Conservation (phyloP, 2,888 invertebrate species). For the Diaprepes abbreviatus region DNA sequence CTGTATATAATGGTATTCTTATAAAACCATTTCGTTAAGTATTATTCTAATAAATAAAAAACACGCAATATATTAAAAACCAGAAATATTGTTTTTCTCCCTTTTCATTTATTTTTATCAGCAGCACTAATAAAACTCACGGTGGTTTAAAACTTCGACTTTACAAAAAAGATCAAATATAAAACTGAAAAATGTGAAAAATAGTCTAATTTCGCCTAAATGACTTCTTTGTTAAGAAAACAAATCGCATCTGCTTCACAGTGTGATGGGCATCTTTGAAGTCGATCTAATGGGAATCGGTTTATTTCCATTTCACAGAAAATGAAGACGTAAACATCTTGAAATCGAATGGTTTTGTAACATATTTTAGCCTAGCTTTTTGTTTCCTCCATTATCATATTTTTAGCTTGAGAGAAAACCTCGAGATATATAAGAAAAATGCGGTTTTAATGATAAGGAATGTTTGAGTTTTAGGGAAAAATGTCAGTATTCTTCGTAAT, state of each 20-base stretch:
- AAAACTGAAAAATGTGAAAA: neutral
- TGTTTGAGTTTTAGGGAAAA: conserved; percentile 3
- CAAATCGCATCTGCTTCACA: neutral
- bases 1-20: no score
- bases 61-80: no score
- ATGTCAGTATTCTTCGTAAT: conserved; percentile 9
- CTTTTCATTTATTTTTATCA: no score
- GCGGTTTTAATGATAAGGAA: conserved; percentile 10
- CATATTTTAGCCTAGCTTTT: conserved; percentile 12
- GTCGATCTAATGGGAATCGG: conserved; percentile 5
- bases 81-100: no score
- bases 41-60: no score
- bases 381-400: conserved; percentile 21
- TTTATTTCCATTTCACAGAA: conserved; percentile 8
- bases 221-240: neutral
- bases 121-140: no score
- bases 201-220: conserved; percentile 2
- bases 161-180: no score
- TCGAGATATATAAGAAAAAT: conserved; percentile 14
- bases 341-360: conserved; percentile 5
- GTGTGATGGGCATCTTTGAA: neutral
- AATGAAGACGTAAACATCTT: conserved; percentile 7
- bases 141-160: no score
- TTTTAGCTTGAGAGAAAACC: conserved; percentile 2
- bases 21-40: no score